Evolutionary conservation across 2,113 vertebrate genomes (phyloP).

Genomic region (Callithrix jacchus): DNA sequence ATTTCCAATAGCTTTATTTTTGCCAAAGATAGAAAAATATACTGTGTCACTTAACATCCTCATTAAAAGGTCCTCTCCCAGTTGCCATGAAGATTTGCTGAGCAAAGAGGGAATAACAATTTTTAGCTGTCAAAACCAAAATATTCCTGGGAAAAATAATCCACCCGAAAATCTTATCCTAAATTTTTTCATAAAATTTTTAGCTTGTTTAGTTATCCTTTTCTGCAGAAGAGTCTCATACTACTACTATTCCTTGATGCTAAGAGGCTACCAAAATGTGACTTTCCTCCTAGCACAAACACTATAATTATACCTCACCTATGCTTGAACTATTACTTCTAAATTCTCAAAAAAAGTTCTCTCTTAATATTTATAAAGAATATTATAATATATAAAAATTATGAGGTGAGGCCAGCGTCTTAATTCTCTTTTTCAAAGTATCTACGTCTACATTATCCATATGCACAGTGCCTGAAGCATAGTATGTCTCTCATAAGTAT

Average conservation of each 20-base stretch:
- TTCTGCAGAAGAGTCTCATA: not conserved
- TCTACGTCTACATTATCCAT: not conserved
- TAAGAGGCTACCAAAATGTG: not conserved
- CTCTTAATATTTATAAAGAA: not conserved
- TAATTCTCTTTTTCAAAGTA: not conserved
- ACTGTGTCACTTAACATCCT: not conserved
- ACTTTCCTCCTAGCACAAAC: not conserved
- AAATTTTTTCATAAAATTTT: not conserved
- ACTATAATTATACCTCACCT: not conserved
- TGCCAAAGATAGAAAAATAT: not conserved
- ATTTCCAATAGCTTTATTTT: not conserved
- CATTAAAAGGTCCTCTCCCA: not conserved
- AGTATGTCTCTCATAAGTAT: not conserved
- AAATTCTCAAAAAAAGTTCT: not conserved
- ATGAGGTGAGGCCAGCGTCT: not conserved
- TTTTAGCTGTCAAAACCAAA: not conserved
- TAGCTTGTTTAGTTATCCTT: not conserved
- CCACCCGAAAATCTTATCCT: not conserved
- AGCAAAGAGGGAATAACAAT: not conserved
- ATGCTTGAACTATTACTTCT: not conserved
- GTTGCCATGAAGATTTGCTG: not conserved
- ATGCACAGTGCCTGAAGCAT: not conserved
- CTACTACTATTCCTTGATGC: not conserved
- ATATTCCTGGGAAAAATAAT: not conserved
- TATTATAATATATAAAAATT: not conserved